Percentiles rank a stretch among this genome's conserved stretches.
Evolutionary conservation across 1,140 invertebrate genomes (phyloP).

Genomic region (Holcopasites calliopsidis): DNA sequence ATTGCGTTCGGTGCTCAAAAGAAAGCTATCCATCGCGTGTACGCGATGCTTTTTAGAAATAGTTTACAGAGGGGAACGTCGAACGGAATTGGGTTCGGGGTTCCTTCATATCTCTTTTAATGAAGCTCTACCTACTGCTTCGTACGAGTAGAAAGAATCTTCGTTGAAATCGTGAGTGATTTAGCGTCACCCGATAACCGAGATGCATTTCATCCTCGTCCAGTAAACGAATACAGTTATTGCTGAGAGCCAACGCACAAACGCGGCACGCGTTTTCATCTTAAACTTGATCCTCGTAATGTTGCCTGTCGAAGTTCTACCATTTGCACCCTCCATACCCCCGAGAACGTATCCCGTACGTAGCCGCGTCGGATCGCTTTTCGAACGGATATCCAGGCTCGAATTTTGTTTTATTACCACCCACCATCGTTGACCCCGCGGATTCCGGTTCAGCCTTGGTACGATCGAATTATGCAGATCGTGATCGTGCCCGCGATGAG

Average conservation of each 20-base stretch:
- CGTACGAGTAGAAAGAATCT: too few relatives aligned
- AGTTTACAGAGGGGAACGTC: background rate
- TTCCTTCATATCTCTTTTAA: background rate
- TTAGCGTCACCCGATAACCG: too few relatives aligned
- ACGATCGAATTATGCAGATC: conserved; percentile 34
- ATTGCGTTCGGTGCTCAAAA: background rate
- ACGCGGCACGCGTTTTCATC: conserved; percentile 4
- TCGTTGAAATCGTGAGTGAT: too few relatives aligned
- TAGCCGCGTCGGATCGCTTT: background rate
- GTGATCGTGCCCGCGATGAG: background rate
- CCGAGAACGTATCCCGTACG: background rate
- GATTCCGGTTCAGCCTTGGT: background rate
- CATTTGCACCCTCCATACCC: background rate
- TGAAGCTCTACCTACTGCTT: too few relatives aligned
- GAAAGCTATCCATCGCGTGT: background rate
- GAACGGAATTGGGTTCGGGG: background rate
- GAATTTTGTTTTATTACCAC: conserved; percentile 32
- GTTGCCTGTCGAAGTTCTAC: background rate
- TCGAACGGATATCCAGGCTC: conserved; percentile 14
- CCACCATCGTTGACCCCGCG: background rate
- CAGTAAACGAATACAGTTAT: too few relatives aligned
- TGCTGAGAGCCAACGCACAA: too few relatives aligned
- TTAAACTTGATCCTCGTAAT: conserved; percentile 2
- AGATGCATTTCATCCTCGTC: too few relatives aligned
- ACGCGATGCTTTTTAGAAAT: background rate